phyloP scores from a whole-genome alignment of 1,140 invertebrate genomes.

The Prorops nasuta region DNA sequence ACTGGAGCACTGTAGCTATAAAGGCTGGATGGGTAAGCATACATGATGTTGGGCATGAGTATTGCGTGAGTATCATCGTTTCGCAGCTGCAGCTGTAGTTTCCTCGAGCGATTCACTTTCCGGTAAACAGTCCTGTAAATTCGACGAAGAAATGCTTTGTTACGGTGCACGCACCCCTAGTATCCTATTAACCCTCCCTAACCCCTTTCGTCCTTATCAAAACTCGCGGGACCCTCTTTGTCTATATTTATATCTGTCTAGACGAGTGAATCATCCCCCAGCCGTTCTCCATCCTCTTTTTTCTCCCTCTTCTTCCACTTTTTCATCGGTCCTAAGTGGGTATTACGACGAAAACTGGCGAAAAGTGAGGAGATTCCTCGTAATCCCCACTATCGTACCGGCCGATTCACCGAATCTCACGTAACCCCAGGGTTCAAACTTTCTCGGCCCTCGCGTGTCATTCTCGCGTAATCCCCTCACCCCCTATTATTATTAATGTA shows the following conservation, averaged over 20 bases:
- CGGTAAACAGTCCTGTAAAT: conserved; percentile 6
- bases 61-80: background rate
- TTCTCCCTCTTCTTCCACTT: background rate
- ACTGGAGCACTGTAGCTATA: conserved; percentile 13
- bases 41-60: conserved; percentile 3
- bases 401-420: too few species aligned
- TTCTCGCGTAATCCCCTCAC: too few species aligned
- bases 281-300: background rate
- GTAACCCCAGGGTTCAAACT: background rate
- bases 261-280: background rate
- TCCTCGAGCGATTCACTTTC: background rate
- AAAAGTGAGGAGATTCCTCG: background rate
- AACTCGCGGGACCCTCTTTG: background rate
- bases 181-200: background rate
- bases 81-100: conserved; percentile 5
- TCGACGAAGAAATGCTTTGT: background rate
- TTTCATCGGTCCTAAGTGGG: too few species aligned
- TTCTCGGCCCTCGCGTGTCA: too few species aligned
- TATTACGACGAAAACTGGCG: too few species aligned
- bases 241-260: conserved; percentile 1
- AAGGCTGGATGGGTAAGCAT: conserved; percentile 1
- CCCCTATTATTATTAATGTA: too few species aligned
- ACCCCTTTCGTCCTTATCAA: too few species aligned
- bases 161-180: background rate
- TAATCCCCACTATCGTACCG: too few species aligned